phyloP scores from a whole-genome alignment of 1,140 invertebrate species.

The Phymastichus coffea region DNA sequence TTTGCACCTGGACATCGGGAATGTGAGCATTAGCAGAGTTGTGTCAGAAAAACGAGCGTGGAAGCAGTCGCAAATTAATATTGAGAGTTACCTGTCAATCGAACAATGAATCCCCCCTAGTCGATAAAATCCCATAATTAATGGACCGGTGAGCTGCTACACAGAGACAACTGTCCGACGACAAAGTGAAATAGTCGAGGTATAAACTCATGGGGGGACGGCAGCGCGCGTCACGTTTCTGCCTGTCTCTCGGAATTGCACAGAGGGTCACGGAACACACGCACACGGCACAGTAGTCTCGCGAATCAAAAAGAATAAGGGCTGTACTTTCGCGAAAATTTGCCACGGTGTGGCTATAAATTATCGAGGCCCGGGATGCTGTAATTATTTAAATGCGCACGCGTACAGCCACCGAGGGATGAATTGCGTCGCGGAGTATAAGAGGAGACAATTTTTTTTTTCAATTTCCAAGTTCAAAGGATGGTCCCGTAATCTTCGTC shows the following conservation, averaged over 20 bases:
- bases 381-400: conserved; percentile 51
- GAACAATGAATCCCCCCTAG: not conserved
- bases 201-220: conserved; percentile 17
- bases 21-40: too few relatives aligned
- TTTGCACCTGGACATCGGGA: too few relatives aligned
- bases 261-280: not conserved
- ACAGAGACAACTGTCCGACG: not conserved
- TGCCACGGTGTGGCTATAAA: conserved; percentile 45
- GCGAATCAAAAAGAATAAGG: conserved; percentile 10
- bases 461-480: conserved; percentile 20
- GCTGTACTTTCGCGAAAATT: conserved; percentile 27
- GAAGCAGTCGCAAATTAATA: conserved; percentile 5
- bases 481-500: conserved; percentile 12
- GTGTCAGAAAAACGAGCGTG: too few relatives aligned
- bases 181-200: conserved; percentile 14
- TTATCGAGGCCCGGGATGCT: conserved; percentile 48
- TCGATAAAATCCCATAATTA: conserved; percentile 9
- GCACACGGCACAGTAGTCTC: not conserved
- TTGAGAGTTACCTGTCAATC: conserved; percentile 6
- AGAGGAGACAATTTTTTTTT: conserved; percentile 5
- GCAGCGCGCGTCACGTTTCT: too few relatives aligned
- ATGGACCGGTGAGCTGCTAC: not conserved
- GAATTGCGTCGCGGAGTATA: not conserved
- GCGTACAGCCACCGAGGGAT: conserved; percentile 13
- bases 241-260: conserved; percentile 25